A percentile compares a stretch with the other conserved stretches of the same genome.
Evolutionary conservation across 2,888 invertebrate species (phyloP).

Genomic region (Hirtodrosophila confusa): DNA sequence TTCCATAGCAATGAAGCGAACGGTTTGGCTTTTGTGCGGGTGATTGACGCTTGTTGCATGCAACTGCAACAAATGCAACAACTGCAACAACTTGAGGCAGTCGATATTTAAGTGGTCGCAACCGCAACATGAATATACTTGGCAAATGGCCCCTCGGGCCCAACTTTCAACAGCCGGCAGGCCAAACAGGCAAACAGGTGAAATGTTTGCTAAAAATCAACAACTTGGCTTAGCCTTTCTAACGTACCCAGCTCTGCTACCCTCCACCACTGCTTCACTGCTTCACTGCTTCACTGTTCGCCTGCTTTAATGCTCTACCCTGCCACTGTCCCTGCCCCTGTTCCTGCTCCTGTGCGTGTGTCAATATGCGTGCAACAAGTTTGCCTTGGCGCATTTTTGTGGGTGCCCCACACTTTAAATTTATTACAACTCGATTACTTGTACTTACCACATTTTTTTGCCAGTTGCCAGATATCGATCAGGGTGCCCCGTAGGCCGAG

Average conservation of each 20-base stretch:
- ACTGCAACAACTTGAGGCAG: constrained; percentile 60
- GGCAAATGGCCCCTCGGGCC: constrained; percentile 65
- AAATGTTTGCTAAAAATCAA: constrained; percentile 77
- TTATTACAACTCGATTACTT: constrained; percentile 80
- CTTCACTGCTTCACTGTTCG: neutral
- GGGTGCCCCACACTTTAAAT: constrained; percentile 78
- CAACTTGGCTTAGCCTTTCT: constrained; percentile 67
- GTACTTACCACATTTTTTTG: constrained; percentile 77
- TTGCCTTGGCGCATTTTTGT: constrained; percentile 61
- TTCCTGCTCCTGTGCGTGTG: constrained; percentile 62
- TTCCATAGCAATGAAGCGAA: constrained; percentile 78
- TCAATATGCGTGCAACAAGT: constrained; percentile 79
- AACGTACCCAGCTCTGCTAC: constrained; percentile 27
- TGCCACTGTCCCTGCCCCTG: neutral
- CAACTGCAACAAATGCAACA: constrained; percentile 49
- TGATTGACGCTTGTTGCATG: constrained; percentile 80
- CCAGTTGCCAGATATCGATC: constrained; percentile 69
- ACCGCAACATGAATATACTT: constrained; percentile 67
- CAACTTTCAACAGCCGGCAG: constrained; percentile 60
- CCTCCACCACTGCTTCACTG: neutral
- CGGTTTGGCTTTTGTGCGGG: constrained; percentile 75
- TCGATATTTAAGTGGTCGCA: constrained; percentile 79
- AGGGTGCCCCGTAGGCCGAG: constrained; percentile 48
- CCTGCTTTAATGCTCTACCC: neutral
- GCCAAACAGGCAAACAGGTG: constrained; percentile 62